Conservation (phyloP, 2,797 vertebrate species). For the Apogon hyalosoma region DNA sequence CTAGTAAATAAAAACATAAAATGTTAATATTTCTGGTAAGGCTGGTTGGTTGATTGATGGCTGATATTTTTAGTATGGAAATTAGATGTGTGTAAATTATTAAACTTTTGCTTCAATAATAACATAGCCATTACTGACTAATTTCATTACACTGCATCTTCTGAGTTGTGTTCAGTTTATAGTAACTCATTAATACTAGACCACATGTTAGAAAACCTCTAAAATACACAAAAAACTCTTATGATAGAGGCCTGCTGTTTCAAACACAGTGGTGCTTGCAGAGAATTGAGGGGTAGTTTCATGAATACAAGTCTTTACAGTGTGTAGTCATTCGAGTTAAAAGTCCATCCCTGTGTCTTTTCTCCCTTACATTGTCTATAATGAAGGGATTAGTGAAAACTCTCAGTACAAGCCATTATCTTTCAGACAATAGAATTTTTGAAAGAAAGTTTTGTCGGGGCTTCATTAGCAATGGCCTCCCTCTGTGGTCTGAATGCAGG, state of each 20-base stretch:
- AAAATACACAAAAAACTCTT: background rate
- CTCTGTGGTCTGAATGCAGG: slow-evolving; percentile 85
- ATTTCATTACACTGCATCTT: background rate
- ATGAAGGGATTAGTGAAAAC: slow-evolving; percentile 85
- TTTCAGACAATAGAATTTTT: slow-evolving; percentile 87
- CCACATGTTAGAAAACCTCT: background rate
- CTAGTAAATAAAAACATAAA: too few relatives aligned
- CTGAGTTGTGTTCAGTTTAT: background rate
- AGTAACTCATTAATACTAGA: background rate
- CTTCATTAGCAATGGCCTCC: slow-evolving; percentile 88
- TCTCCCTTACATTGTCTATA: slow-evolving; percentile 77
- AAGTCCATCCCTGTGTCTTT: slow-evolving; percentile 77
- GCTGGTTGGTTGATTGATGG: too few relatives aligned
- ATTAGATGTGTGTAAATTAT: too few relatives aligned
- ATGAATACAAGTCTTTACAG: slow-evolving; percentile 51
- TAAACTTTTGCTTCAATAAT: too few relatives aligned
- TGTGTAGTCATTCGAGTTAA: slow-evolving; percentile 65
- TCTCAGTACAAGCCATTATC: slow-evolving; percentile 83
- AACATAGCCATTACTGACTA: too few relatives aligned
- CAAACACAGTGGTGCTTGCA: slow-evolving; percentile 8
- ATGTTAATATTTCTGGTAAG: too few relatives aligned
- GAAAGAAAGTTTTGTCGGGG: slow-evolving; percentile 88
- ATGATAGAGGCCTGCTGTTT: slow-evolving; percentile 3
- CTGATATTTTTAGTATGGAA: too few relatives aligned
- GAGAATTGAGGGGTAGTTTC: slow-evolving; percentile 37